These are phyloP conservation scores for Lethocerus indicus DNA, from an alignment of 1,140 invertebrate species.

Conservation along the genomic window DNA sequence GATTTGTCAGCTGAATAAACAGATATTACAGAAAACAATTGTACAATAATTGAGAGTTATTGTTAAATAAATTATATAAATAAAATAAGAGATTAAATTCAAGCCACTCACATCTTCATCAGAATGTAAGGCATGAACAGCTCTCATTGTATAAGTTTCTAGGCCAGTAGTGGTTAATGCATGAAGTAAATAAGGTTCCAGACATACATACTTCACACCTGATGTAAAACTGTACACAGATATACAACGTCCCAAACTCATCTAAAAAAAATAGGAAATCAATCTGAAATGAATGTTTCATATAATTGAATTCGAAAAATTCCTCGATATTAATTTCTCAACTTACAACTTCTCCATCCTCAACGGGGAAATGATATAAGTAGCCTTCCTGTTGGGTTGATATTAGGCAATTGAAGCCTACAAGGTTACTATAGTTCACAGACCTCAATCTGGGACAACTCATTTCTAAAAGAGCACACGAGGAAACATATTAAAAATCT, in stretches of 20 bases:
- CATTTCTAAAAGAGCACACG: too few relatives aligned
- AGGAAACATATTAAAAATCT: too few relatives aligned
- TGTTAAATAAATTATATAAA: too few relatives aligned
- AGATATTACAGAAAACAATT: too few relatives aligned
- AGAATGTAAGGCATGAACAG: slow-evolving; percentile 28
- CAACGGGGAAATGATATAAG: slow-evolving; percentile 33
- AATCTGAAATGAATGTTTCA: not conserved
- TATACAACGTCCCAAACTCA: slow-evolving; percentile 19
- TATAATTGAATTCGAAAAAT: not conserved
- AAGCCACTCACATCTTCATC: slow-evolving; percentile 11
- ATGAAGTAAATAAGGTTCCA: slow-evolving; percentile 52
- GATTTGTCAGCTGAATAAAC: too few relatives aligned
- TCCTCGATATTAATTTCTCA: not conserved
- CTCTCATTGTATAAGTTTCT: slow-evolving; percentile 56
- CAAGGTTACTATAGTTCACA: slow-evolving; percentile 16
- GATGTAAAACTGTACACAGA: slow-evolving; percentile 48
- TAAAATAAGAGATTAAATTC: not conserved
- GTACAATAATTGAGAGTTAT: too few relatives aligned
- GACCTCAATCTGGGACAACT: slow-evolving; percentile 18
- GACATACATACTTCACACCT: slow-evolving; percentile 40
- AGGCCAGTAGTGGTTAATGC: slow-evolving; percentile 58
- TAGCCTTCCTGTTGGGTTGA: slow-evolving; percentile 38
- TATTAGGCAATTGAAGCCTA: slow-evolving; percentile 27
- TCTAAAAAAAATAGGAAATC: slow-evolving; percentile 14
- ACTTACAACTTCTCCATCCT: slow-evolving; percentile 17